These are phyloP conservation scores for Trichonephila clavipes DNA, from an alignment of 1,140 invertebrate species.

Conservation along the genomic window DNA sequence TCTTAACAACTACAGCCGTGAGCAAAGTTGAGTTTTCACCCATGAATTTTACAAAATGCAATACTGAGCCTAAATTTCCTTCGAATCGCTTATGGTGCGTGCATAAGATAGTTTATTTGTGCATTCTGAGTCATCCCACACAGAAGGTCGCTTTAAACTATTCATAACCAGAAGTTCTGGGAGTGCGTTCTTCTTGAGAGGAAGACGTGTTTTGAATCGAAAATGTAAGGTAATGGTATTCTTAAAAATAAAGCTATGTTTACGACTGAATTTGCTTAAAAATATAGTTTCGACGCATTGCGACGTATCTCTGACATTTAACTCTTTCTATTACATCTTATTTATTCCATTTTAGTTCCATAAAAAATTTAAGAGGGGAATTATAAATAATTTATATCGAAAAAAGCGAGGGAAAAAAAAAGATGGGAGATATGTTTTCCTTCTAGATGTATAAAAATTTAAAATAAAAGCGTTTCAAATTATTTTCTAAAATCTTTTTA, in stretches of 20 bases:
- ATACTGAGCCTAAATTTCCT: not conserved
- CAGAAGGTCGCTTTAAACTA: not conserved
- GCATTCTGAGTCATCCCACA: not conserved
- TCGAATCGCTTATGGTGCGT: not conserved
- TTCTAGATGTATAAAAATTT: too few species aligned
- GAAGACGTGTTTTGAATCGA: not conserved
- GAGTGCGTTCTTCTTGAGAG: not conserved
- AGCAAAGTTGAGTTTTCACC: not conserved
- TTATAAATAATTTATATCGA: too few species aligned
- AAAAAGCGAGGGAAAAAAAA: too few species aligned
- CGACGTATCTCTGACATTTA: not conserved
- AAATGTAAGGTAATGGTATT: not conserved
- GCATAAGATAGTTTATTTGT: not conserved
- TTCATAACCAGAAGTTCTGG: not conserved
- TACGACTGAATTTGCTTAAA: not conserved
- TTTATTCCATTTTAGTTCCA: too few species aligned
- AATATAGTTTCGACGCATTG: not conserved
- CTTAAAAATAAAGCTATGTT: not conserved
- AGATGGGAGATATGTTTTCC: too few species aligned
- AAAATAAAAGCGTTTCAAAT: too few species aligned
- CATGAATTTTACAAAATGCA: not conserved
- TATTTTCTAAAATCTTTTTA: too few species aligned
- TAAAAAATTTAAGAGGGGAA: too few species aligned
- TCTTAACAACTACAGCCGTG: not conserved
- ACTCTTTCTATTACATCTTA: too few species aligned